Base-by-base conservation (phyloP, 2,797 vertebrate genomes). In the Otus scops region DNA sequence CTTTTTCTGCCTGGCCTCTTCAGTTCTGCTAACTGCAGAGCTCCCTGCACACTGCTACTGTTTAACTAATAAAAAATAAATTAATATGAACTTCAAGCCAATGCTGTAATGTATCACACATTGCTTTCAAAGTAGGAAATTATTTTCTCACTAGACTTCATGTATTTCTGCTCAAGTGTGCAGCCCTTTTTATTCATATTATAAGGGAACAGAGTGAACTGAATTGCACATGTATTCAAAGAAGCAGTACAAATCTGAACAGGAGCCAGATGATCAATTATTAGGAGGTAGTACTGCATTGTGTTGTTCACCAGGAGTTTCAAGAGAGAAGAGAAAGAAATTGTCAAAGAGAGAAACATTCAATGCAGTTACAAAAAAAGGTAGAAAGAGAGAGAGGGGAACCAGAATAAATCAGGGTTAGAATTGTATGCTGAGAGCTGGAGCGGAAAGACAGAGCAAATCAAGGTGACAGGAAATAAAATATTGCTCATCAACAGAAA, bases 261-360 rank as follows among this genome's bases (percentile, higher is more conserved):
- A 93, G 85, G 63, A 96, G 89, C 85, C 89, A 94, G 91, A 71
- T 90, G 96, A 96, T 94, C 96, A 96, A 70, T 96, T 97, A 95
- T 96, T 89, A 87, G 93, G 83, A 89, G 68, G 79, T 83, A 50
- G 70, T 39, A 38, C 73, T 82, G 88, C 85, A 95, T 93, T 95
- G 89, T 95, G 83, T 80, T 93, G 79, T 92, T 95, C 93, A 85
- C 77, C 60, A 74, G 68, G 64, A 96, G 85, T 43, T 94, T 86
- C 88, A 73, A 94, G 76, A 81, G 81, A 69, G 94, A 73, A 45
- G 59, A 80, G 70, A 91, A 88, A 97, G 80, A 93, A 96, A 96
- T 93, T 89, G 91, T 91, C 89, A 91, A 56, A 84, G 69, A 85
- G 82, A 91, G 78, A 90, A 96, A 77, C 71, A 77, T 71, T 83